Evolutionary conservation across 1,140 invertebrate species (phyloP), one percentile per base, ranked within the genome.

Genomic region (Trichoplusia ni): DNA sequence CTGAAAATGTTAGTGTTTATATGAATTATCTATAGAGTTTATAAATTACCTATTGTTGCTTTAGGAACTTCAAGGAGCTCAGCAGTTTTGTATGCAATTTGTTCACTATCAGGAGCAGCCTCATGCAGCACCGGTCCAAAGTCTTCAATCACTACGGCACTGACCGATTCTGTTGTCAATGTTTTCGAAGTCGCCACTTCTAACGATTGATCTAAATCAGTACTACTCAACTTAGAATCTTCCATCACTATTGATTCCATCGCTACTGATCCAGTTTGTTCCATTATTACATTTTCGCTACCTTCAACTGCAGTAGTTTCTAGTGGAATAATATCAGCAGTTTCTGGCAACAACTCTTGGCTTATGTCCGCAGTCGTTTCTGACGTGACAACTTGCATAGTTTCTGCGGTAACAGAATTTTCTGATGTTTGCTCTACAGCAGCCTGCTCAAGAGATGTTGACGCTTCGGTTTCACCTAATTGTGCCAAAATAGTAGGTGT

Each of bases 331-430:
- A n/a, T n/a, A n/a, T n/a, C n/a, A n/a, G n/a, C 29, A 4, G 19
- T n/a, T 19, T 23, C 27, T 11, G 40, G 4, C 8, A 5, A 11
- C 9, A 11, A 14, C 11, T 47, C 56, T 2, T 2, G 23, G 23
- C 16, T 4, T 13, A 8, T 37, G 27, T 51, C 44, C 1, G 27
- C 5, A 5, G 27, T 2, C 25, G 25, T 18, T 49, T 42, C n/a
- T 9, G 23, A 27, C 38, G 69, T 60, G 16, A 73, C 29, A 16
- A 69, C 73, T 60, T 73, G 64, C 11, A 73, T 59, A 8, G 78
- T 68, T 38, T 73, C 61, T 33, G 71, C 44, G 4, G 73, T 19
- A 46, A 23, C 16, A 44, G n/a, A n/a, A n/a, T n/a, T 18, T 42
- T 58, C 54, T 21, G 54, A 44, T 6, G 54, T 58, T n/a, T n/a